These are phyloP conservation scores for Trichonephila clavata DNA, from an alignment of 1,140 invertebrate genomes.

Conservation along the genomic window DNA sequence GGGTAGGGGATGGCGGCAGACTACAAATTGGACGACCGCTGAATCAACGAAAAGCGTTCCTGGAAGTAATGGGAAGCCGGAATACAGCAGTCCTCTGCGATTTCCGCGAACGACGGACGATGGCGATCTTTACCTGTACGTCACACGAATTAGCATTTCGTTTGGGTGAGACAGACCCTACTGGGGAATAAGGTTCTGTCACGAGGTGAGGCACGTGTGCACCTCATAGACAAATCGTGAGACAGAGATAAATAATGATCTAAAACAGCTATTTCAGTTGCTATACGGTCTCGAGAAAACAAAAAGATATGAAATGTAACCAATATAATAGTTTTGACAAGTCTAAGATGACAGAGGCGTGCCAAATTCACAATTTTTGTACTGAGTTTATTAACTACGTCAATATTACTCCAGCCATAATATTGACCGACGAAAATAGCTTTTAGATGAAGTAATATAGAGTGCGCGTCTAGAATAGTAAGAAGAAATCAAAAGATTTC, in stretches of 20 bases:
- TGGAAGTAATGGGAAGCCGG: constrained; percentile 23
- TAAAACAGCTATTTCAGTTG: neutral
- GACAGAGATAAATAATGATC: neutral
- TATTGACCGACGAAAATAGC: too few relatives aligned
- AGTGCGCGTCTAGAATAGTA: too few relatives aligned
- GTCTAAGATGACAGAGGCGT: too few relatives aligned
- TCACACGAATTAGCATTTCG: neutral
- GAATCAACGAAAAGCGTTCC: constrained; percentile 32
- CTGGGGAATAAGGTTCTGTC: neutral
- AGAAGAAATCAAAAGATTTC: too few relatives aligned
- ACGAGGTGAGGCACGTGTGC: neutral
- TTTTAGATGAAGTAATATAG: too few relatives aligned
- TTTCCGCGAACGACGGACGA: constrained; percentile 9
- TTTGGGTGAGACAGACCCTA: neutral
- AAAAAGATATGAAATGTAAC: neutral
- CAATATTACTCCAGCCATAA: too few relatives aligned
- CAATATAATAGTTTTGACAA: too few relatives aligned
- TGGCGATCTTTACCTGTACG: constrained; percentile 7
- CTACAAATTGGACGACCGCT: constrained; percentile 19
- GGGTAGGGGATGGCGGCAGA: neutral
- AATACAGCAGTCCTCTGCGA: neutral
- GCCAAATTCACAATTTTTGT: too few relatives aligned
- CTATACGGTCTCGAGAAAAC: neutral
- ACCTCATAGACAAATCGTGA: neutral
- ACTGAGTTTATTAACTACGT: too few relatives aligned